Conservation (phyloP, 2,888 invertebrate genomes). For the Heliothis peltigera region DNA sequence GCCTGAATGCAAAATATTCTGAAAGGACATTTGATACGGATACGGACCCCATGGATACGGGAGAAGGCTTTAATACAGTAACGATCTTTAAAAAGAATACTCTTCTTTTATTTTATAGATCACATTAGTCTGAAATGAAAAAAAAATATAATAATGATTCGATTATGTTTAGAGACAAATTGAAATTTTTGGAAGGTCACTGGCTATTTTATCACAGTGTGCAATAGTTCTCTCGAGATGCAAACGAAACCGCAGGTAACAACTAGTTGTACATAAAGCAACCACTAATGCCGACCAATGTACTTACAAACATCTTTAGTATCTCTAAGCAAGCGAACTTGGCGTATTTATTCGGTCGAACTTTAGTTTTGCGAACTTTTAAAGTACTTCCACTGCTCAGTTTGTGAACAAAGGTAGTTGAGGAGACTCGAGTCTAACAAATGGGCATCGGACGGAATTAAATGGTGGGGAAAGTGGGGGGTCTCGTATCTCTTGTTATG, state of each 20-base stretch:
- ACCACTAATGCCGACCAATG: constrained; percentile 66
- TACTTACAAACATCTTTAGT: constrained; percentile 65
- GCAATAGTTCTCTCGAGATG: not conserved
- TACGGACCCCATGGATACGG: too few species aligned
- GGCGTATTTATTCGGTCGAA: constrained; percentile 70
- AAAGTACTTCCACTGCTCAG: constrained; percentile 71
- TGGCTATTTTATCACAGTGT: not conserved
- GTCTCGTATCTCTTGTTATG: constrained; percentile 73
- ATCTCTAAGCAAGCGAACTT: constrained; percentile 67
- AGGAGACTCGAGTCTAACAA: constrained; percentile 68
- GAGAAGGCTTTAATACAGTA: too few species aligned
- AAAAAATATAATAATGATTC: too few species aligned
- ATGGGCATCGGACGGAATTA: constrained; percentile 69
- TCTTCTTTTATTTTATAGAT: too few species aligned
- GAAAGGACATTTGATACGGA: too few species aligned
- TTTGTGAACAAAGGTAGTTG: constrained; percentile 75
- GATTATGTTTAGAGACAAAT: too few species aligned
- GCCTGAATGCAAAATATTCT: too few species aligned
- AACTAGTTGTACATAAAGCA: constrained; percentile 58
- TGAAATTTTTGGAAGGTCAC: not conserved
- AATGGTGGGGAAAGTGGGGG: constrained; percentile 70
- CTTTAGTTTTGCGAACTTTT: constrained; percentile 71
- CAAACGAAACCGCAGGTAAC: not conserved
- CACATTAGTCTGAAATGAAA: too few species aligned
- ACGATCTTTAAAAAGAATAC: too few species aligned